phyloP scores from a whole-genome alignment of 2,113 vertebrate genomes.

The Bombycilla garrulus region DNA sequence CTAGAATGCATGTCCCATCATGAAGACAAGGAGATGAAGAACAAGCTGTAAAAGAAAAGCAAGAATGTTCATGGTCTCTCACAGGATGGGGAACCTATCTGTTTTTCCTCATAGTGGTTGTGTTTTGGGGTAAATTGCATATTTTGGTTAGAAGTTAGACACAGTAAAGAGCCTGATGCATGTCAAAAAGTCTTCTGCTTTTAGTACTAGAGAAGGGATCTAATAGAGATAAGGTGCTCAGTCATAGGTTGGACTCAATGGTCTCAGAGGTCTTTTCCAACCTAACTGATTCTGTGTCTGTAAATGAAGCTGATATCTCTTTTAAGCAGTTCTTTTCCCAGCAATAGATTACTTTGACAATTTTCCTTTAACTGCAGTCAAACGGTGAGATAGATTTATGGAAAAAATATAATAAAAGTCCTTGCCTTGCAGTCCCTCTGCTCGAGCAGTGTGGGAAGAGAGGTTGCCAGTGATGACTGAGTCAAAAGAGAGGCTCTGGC shows the following conservation, averaged over 20 bases:
- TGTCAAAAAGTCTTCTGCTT: neutral
- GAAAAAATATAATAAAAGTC: neutral
- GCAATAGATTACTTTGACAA: neutral
- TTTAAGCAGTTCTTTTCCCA: neutral
- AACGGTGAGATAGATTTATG: neutral
- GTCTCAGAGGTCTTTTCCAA: too few relatives aligned
- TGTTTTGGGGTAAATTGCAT: neutral
- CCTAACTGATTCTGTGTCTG: too few relatives aligned
- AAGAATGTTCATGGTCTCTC: neutral
- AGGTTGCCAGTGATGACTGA: neutral
- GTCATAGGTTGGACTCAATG: too few relatives aligned
- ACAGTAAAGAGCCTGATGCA: neutral
- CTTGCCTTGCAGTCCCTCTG: neutral
- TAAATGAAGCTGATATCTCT: too few relatives aligned
- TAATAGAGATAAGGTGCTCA: neutral
- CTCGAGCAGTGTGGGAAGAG: neutral
- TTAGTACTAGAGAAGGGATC: neutral
- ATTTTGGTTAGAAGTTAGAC: neutral
- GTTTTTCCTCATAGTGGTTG: neutral
- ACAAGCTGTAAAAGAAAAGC: conserved; percentile 80
- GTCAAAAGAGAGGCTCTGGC: neutral
- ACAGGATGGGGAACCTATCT: neutral
- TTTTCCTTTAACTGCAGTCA: neutral
- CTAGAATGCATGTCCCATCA: conserved; percentile 90
- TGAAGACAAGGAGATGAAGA: conserved; percentile 93